Base-by-base conservation (phyloP, 1,140 invertebrate genomes). In the Drosophila insularis region DNA sequence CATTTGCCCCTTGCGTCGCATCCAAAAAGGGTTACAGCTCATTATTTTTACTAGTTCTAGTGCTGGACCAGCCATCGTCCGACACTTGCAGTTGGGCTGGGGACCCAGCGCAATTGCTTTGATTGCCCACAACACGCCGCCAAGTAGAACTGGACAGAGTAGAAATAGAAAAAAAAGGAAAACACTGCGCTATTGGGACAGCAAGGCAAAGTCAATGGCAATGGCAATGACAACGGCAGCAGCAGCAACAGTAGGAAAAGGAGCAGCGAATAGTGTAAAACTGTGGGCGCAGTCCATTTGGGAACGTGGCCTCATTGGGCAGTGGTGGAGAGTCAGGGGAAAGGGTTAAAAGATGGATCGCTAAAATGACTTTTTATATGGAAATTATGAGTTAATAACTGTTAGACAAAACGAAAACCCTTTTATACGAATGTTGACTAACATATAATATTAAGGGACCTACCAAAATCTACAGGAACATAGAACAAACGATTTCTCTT, bases 111-210 rank as follows among this genome's bases (percentile, higher is more conserved):
- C 81, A 85, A 85, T 86, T 86, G 79, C 82, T 89, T 87, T 87
- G 82, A 87, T 86, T 86, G 82, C 69, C 82, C 79, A 82, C 71
- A 73, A 79, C 78, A 78, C 71, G 69, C 78, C 82, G 81, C 64
- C 62, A 68, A 61, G 32, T 43, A 71, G 64, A 68, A 55, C 67
- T 77, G 74, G 64, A 58, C 72, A 46, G 43, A 10, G 37, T 35
- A 58, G 40, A 58, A 58, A 58, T 56, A 56, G 54, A 14, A 19
- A 19, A 43, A 19, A 46, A 17, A 5, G 27, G 3, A 37, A 21
- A 50, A 50, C 19, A 21, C 43, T 21, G 17, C 17, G 43, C 10
- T 50, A 50, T 37, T 37, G 35, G 17, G 17, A 19, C 43, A 50
- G 43, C 43, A 50, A 50, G 27, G 27, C 27, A 5, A 4, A 50